These are phyloP conservation scores for Dryobates pubescens DNA, from an alignment of 2,797 vertebrate species.

Conservation along the genomic window DNA sequence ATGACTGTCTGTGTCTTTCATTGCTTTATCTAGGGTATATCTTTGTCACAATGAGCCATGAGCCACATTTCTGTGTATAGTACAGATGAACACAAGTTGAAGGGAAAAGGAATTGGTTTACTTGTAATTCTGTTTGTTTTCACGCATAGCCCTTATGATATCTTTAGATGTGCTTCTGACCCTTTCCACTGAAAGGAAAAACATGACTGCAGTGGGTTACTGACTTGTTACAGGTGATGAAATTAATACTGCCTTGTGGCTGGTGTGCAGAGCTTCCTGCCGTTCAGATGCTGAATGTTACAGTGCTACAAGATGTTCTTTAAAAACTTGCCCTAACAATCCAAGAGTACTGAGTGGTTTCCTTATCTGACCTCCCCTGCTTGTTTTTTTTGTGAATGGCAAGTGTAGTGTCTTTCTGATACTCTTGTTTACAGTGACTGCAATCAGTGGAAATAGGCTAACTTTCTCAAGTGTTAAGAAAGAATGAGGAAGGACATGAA, in stretches of 20 bases:
- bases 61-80: neutral
- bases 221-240: neutral
- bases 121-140: neutral
- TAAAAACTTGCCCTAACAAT: neutral
- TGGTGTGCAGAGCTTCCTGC: neutral
- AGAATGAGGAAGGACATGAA: neutral
- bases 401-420: neutral
- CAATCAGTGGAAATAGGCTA: neutral
- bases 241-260: neutral
- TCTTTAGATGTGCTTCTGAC: neutral
- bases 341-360: neutral
- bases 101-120: neutral
- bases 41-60: neutral
- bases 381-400: neutral
- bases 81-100: neutral
- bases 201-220: neutral
- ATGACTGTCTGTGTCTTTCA: neutral
- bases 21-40: neutral
- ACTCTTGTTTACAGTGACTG: neutral
- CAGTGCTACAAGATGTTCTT: neutral
- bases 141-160: neutral
- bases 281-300: neutral
- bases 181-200: neutral
- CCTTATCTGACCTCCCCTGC: neutral
- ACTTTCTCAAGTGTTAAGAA: neutral